Percentiles rank a stretch among this genome's conserved stretches.
Conservation (phyloP, 2,113 vertebrate species). For the Alaudala cheleensis region DNA sequence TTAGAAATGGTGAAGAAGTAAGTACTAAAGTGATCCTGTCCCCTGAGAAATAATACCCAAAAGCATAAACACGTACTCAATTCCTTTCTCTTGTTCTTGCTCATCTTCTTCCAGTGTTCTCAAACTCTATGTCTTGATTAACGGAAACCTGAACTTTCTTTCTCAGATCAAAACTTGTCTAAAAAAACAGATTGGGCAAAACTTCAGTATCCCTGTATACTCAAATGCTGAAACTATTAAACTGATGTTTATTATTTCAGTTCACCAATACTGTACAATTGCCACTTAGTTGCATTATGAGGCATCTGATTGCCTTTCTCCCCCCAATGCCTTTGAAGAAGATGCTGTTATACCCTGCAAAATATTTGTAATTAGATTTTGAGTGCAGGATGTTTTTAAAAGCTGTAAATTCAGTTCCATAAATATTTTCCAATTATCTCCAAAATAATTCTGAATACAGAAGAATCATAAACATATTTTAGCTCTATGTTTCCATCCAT, state of each 20-base stretch:
- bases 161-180: neutral
- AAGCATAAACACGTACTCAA: neutral
- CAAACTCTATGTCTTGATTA: neutral
- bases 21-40: neutral
- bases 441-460: neutral
- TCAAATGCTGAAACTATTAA: neutral
- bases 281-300: neutral
- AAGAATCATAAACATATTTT: neutral
- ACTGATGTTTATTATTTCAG: neutral
- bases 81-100: neutral
- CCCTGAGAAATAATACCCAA: neutral
- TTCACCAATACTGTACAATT: neutral
- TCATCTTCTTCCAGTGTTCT: neutral
- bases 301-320: neutral
- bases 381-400: neutral
- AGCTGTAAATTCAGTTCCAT: neutral
- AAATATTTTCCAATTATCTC: conserved; percentile 5
- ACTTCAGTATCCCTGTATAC: neutral
- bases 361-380: neutral
- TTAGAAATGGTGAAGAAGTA: neutral
- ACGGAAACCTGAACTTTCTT: neutral
- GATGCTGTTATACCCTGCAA: neutral
- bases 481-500: neutral
- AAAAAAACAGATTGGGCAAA: neutral
- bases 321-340: neutral